Conservation (phyloP, 2,888 invertebrate genomes). For the Exephanes ischioxanthus region DNA sequence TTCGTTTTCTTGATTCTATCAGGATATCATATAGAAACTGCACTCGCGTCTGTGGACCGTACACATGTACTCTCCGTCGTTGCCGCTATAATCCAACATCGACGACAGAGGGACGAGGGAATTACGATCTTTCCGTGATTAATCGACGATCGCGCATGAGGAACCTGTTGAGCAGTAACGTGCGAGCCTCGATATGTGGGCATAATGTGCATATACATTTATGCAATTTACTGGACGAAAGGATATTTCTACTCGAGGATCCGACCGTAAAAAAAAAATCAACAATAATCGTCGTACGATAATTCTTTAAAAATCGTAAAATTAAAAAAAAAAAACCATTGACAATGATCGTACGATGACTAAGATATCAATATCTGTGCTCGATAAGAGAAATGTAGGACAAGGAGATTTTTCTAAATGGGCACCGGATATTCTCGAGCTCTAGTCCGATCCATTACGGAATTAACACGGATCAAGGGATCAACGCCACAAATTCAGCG, state of each 20-base stretch:
- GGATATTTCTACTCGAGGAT: slow-evolving; percentile 5
- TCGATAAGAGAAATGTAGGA: too few relatives aligned
- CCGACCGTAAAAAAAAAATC: not conserved
- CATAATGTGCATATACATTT: not conserved
- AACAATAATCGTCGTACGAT: not conserved
- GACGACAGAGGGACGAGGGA: slow-evolving; percentile 34
- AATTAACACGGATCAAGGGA: not conserved
- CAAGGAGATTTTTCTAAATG: too few relatives aligned
- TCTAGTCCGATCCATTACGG: not conserved
- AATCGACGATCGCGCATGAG: slow-evolving; percentile 52
- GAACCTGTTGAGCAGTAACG: slow-evolving; percentile 56
- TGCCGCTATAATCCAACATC: slow-evolving; percentile 52
- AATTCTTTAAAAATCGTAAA: too few relatives aligned
- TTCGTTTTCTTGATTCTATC: slow-evolving; percentile 11
- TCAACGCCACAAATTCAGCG: not conserved
- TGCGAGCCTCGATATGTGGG: slow-evolving; percentile 17
- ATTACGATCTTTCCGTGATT: slow-evolving; percentile 62
- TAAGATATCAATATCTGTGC: too few relatives aligned
- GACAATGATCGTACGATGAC: too few relatives aligned
- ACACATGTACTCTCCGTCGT: slow-evolving; percentile 37
- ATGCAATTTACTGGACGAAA: not conserved
- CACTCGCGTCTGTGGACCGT: slow-evolving; percentile 32
- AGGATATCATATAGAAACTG: slow-evolving; percentile 29
- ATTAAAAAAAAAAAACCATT: too few relatives aligned
- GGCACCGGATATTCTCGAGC: too few relatives aligned